A percentile compares a stretch with the other conserved stretches of the same genome.
Evolutionary conservation across 1,140 invertebrate genomes (phyloP).

Genomic region (Steinernema khuongi): DNA sequence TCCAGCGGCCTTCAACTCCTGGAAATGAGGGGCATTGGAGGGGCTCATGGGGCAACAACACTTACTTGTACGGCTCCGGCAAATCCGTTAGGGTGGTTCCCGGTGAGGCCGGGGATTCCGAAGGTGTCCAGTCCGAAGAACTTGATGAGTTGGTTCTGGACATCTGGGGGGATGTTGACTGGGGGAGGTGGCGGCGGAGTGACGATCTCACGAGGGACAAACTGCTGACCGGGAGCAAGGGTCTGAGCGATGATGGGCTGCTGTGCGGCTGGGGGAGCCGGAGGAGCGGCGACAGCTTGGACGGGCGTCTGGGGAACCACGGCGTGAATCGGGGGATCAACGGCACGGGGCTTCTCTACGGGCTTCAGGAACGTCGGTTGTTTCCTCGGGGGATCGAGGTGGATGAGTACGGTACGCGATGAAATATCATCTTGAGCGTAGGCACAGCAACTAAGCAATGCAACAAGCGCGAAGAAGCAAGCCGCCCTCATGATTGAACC

Average conservation of each 20-base stretch:
- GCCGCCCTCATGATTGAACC: background rate
- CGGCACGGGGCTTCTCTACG: slow-evolving; percentile 12
- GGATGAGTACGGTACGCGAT: background rate
- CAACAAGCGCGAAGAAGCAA: background rate
- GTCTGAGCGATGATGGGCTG: slow-evolving; percentile 26
- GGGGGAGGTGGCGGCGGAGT: slow-evolving; percentile 42
- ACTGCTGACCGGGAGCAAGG: background rate
- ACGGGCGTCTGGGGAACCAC: slow-evolving; percentile 2
- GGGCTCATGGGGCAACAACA: background rate
- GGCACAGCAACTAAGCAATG: background rate
- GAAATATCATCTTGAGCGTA: slow-evolving; percentile 3
- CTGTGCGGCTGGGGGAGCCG: slow-evolving; percentile 44
- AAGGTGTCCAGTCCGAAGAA: slow-evolving; percentile 58
- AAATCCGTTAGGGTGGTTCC: slow-evolving; percentile 56
- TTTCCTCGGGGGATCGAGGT: background rate
- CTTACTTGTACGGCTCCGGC: slow-evolving; percentile 54
- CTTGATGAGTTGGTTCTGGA: slow-evolving; percentile 58
- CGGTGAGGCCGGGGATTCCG: slow-evolving; percentile 56
- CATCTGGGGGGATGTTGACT: slow-evolving; percentile 58
- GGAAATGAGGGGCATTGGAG: slow-evolving; percentile 24
- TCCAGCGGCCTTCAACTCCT: slow-evolving; percentile 56
- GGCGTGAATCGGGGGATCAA: slow-evolving; percentile 19
- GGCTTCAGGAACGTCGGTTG: background rate
- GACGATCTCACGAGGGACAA: slow-evolving; percentile 24
- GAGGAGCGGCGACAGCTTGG: slow-evolving; percentile 35